phyloP scores from a whole-genome alignment of 2,888 invertebrate genomes.

The Bellardia pandia region DNA sequence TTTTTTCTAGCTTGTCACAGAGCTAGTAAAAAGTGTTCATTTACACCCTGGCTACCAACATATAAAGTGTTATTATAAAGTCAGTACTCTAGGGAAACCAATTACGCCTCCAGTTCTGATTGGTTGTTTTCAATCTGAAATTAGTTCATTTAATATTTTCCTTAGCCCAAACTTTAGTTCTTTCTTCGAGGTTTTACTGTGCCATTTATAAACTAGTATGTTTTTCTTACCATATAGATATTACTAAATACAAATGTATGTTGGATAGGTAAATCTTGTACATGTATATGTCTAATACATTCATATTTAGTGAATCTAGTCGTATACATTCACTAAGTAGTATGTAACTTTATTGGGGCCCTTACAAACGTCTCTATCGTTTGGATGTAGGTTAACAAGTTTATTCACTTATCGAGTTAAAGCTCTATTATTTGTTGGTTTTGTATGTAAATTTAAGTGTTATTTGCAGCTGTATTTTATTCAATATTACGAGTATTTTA shows the following conservation, averaged over 20 bases:
- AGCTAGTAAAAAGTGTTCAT: no score
- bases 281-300: not conserved
- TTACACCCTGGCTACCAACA: no score
- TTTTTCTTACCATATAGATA: not conserved
- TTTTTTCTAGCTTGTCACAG: no score
- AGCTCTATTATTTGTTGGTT: constrained; percentile 40
- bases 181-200: not conserved
- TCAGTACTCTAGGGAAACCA: no score
- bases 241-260: not conserved
- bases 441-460: constrained; percentile 17
- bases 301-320: not conserved
- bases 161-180: no score
- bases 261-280: not conserved
- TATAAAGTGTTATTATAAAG: no score
- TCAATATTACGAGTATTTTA: constrained; percentile 13
- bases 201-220: not conserved
- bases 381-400: constrained; percentile 71
- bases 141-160: no score
- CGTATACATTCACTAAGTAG: constrained; percentile 1
- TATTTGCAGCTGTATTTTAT: constrained; percentile 9
- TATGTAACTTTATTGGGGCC: constrained; percentile 39
- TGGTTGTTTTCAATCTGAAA: no score
- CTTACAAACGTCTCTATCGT: constrained; percentile 27
- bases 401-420: constrained; percentile 71
- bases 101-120: no score